A percentile compares a stretch with the other conserved stretches of the same genome.
Conservation (phyloP, 2,888 invertebrate species). For the Harpalus rufipes region DNA sequence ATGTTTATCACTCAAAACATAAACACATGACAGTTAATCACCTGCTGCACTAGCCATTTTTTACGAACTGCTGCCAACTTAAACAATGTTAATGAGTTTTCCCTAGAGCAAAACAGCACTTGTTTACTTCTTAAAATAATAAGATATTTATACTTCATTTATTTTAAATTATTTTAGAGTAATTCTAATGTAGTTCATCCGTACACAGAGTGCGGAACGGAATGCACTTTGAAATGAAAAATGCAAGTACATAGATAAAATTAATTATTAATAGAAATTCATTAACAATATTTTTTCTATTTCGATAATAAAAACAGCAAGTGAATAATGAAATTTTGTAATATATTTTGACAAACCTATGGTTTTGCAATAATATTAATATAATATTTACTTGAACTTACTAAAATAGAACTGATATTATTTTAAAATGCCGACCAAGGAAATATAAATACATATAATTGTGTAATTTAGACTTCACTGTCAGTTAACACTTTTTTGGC, state of each 20-base stretch:
- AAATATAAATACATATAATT: too few relatives aligned
- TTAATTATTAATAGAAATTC: too few relatives aligned
- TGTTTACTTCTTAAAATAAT: background rate
- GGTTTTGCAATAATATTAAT: too few relatives aligned
- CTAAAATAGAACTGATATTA: too few relatives aligned
- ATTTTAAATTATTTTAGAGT: background rate
- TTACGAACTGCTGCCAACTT: conserved; percentile 4
- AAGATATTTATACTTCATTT: background rate
- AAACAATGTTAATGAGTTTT: conserved; percentile 22
- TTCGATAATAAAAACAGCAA: too few relatives aligned
- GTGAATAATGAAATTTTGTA: too few relatives aligned
- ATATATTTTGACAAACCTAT: too few relatives aligned
- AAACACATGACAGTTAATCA: background rate
- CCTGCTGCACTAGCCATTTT: background rate
- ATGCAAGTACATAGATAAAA: background rate
- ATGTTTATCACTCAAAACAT: conserved; percentile 14
- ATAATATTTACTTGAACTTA: too few relatives aligned
- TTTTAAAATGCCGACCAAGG: too few relatives aligned
- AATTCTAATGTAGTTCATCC: background rate
- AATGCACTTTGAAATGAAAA: background rate
- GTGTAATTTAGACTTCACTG: too few relatives aligned
- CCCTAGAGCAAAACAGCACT: background rate
- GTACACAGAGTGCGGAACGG: background rate
- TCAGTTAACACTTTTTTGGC: too few relatives aligned
- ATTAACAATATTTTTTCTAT: too few relatives aligned